Evolutionary conservation across 2,888 invertebrate species (phyloP).

Genomic region (Plagodis pulveraria): DNA sequence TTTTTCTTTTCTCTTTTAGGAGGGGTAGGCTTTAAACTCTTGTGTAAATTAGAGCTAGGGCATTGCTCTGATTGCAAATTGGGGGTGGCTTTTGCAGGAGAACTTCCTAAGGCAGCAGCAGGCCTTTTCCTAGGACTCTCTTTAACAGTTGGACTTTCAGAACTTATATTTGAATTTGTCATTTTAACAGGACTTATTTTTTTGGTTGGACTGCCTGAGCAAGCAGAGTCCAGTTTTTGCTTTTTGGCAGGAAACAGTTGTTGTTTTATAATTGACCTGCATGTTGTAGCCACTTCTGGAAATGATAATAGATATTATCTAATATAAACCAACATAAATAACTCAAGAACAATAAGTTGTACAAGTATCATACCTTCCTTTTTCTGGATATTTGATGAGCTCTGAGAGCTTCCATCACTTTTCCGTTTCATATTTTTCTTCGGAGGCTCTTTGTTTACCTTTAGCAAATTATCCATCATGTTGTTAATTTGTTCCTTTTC

Average conservation of each 20-base stretch:
- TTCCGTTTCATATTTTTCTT: conserved; percentile 66
- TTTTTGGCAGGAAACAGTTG: conserved; percentile 41
- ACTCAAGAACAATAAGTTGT: not conserved
- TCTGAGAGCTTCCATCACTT: conserved; percentile 56
- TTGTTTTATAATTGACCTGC: conserved; percentile 37
- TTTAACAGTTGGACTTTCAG: not conserved
- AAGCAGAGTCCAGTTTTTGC: conserved; percentile 22
- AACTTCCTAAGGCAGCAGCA: not conserved
- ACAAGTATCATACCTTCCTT: conserved; percentile 55
- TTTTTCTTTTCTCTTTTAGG: conserved; percentile 57
- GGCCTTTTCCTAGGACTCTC: not conserved
- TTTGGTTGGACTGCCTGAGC: not conserved
- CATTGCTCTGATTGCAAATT: not conserved
- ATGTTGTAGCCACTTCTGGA: conserved; percentile 38
- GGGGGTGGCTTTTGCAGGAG: conserved; percentile 1
- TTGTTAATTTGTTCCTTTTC: conserved; percentile 48
- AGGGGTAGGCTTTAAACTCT: conserved; percentile 38
- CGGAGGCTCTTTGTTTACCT: conserved; percentile 40
- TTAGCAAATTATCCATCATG: conserved; percentile 4
- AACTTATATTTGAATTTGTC: conserved; percentile 2
- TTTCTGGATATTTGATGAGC: conserved; percentile 49
- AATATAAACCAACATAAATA: not conserved
- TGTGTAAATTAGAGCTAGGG: conserved; percentile 9
- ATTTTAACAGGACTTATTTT: not conserved
- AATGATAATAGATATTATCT: not conserved